Percentiles rank a stretch among this genome's conserved stretches.
These are phyloP conservation scores for Drosophila tanythrix DNA, from an alignment of 2,888 invertebrate genomes.

Conservation along the genomic window DNA sequence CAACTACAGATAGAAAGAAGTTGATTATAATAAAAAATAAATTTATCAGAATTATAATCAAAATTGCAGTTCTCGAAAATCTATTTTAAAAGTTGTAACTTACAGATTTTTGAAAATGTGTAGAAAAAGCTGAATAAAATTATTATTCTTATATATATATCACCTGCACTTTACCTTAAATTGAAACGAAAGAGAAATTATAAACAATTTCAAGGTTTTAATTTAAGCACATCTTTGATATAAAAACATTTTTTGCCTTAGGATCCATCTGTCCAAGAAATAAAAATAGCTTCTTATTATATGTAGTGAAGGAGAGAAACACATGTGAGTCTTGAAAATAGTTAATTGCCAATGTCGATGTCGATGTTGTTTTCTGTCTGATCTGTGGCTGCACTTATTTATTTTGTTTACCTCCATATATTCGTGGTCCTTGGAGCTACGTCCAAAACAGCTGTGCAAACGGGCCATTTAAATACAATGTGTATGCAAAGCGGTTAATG, in stretches of 20 bases:
- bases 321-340: conserved; percentile 24
- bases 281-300: not conserved
- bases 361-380: conserved; percentile 3
- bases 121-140: not conserved
- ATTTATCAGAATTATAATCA: not conserved
- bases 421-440: conserved; percentile 27
- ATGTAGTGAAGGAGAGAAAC: conserved; percentile 17
- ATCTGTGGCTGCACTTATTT: conserved; percentile 23
- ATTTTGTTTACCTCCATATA: conserved; percentile 15
- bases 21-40: not conserved
- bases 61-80: not conserved
- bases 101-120: not conserved
- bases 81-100: not conserved
- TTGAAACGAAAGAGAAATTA: too few relatives aligned
- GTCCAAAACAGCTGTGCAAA: conserved; percentile 62
- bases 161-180: not conserved
- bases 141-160: not conserved
- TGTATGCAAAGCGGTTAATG: conserved; percentile 36
- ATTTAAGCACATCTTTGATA: not conserved
- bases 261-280: not conserved
- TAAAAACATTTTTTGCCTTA: not conserved
- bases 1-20: not conserved
- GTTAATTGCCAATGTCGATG: not conserved
- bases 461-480: conserved; percentile 35
- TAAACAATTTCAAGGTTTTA: not conserved